Evolutionary conservation across 1,140 invertebrate genomes (phyloP).

Genomic region (Aphelenchoides fujianensis): DNA sequence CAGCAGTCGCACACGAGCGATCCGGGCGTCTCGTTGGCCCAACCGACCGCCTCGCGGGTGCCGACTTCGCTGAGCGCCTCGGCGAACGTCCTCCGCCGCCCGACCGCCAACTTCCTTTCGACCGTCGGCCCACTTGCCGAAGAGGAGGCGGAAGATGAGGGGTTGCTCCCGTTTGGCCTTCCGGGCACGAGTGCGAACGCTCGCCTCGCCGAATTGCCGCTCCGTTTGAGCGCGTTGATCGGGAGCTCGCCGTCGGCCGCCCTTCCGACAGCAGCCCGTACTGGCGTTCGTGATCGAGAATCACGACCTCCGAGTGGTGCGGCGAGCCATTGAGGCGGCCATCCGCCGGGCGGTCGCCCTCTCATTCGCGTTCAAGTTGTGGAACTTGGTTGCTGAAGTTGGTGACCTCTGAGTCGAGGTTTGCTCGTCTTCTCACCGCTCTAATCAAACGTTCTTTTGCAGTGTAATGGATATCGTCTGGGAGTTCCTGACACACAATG

Average conservation of each 20-base stretch:
- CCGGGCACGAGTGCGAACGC: background rate
- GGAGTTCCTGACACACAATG: slow-evolving; percentile 51
- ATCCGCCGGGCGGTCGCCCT: slow-evolving; percentile 78
- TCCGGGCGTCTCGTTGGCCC: slow-evolving; percentile 26
- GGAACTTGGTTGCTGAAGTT: slow-evolving; percentile 90
- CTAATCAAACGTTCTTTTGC: slow-evolving; percentile 88
- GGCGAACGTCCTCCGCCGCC: slow-evolving; percentile 29
- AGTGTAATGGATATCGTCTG: slow-evolving; percentile 57
- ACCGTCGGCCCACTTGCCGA: slow-evolving; percentile 22
- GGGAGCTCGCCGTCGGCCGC: background rate
- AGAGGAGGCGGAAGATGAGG: slow-evolving; percentile 23
- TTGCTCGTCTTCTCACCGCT: too few relatives aligned
- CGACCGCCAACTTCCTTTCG: slow-evolving; percentile 30
- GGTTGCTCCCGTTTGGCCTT: background rate
- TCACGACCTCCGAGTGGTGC: slow-evolving; percentile 77
- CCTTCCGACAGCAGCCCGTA: slow-evolving; percentile 66
- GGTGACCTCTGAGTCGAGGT: slow-evolving; percentile 75
- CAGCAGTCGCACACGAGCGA: slow-evolving; percentile 33
- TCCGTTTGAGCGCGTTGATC: background rate
- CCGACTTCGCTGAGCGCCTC: slow-evolving; percentile 28
- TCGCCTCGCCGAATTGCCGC: background rate
- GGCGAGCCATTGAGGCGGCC: slow-evolving; percentile 78
- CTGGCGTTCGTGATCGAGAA: slow-evolving; percentile 80
- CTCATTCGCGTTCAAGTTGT: slow-evolving; percentile 80
- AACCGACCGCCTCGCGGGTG: too few relatives aligned